These are phyloP conservation scores for Phymanthus crucifer DNA, from an alignment of 92 coral and sea anemone genomes.

Conservation along the genomic window DNA sequence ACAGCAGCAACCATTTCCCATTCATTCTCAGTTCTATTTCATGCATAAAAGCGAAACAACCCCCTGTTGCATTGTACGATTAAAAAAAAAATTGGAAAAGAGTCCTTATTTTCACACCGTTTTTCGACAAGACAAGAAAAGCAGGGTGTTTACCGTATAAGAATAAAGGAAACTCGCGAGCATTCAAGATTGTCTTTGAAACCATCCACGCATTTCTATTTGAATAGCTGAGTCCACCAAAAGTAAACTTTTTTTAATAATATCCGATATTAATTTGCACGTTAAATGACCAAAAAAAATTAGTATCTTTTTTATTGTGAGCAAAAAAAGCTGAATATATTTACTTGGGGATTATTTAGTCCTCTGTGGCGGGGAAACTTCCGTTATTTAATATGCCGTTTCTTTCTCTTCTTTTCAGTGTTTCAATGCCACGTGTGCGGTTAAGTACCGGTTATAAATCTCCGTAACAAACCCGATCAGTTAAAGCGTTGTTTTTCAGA, in stretches of 20 bases:
- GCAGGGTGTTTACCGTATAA: background rate
- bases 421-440: background rate
- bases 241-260: background rate
- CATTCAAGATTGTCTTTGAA: background rate
- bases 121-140: background rate
- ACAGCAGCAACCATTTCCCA: too few relatives aligned
- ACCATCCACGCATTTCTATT: background rate
- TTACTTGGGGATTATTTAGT: background rate
- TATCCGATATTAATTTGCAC: background rate
- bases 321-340: background rate
- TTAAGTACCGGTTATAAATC: background rate
- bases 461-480: background rate
- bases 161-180: background rate
- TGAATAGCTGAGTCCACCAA: background rate
- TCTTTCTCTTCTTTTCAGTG: background rate
- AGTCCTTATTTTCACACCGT: background rate
- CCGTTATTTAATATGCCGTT: constrained; percentile 1
- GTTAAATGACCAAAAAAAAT: background rate
- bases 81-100: too few relatives aligned
- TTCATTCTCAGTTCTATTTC: too few relatives aligned
- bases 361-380: background rate
- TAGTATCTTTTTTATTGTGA: background rate
- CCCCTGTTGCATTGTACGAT: too few relatives aligned
- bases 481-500: background rate
- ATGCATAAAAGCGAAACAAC: too few relatives aligned